Conservation (phyloP, 2,888 invertebrate genomes). For the Euphydryas editha region DNA sequence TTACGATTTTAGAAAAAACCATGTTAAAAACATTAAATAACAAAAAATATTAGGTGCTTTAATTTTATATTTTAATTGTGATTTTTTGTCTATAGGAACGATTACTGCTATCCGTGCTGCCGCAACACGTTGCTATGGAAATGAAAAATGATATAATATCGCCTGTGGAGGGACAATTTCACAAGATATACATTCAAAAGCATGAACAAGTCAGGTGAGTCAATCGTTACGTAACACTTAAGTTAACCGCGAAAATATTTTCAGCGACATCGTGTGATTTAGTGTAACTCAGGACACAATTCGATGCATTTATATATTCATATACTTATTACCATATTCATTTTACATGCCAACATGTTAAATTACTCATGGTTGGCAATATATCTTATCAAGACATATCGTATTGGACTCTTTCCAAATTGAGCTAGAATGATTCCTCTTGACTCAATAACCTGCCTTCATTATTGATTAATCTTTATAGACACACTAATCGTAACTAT, state of each 20-base stretch:
- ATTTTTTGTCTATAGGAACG: conserved; percentile 85
- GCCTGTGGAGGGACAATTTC: conserved; percentile 95
- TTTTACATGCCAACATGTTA: conserved; percentile 23
- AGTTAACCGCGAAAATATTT: conserved; percentile 17
- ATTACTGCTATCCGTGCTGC: conserved; percentile 92
- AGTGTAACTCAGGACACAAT: neutral
- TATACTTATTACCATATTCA: conserved; percentile 13
- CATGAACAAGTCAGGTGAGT: conserved; percentile 95
- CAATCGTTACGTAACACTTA: conserved; percentile 14
- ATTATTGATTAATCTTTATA: conserved; percentile 35
- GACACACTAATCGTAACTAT: conserved; percentile 22
- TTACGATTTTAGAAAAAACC: neutral
- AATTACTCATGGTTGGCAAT: conserved; percentile 51
- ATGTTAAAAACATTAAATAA: neutral
- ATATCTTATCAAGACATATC: conserved; percentile 57
- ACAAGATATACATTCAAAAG: conserved; percentile 96
- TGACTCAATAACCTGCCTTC: conserved; percentile 50
- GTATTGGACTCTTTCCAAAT: conserved; percentile 65
- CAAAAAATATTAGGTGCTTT: neutral
- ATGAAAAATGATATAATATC: conserved; percentile 97
- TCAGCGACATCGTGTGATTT: neutral
- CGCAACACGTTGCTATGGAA: conserved; percentile 95
- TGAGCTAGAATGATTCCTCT: conserved; percentile 53
- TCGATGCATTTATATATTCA: conserved; percentile 10
- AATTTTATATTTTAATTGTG: neutral